Conservation (phyloP, 2,113 vertebrate species). For the Poeciliopsis retropinna region DNA sequence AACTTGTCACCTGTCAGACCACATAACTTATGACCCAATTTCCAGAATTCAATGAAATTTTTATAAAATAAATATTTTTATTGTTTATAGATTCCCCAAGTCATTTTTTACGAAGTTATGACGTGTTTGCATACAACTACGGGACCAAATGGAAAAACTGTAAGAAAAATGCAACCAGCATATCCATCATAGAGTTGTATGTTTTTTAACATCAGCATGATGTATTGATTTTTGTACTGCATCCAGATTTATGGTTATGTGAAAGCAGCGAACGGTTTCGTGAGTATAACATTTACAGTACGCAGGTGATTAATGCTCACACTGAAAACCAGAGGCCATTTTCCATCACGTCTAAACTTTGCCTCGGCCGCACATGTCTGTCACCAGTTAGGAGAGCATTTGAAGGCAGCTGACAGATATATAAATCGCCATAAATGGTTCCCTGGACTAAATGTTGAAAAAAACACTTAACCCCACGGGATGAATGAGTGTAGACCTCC, state of each 20-base stretch:
- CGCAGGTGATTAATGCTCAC: constrained; percentile 69
- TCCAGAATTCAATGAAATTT: constrained; percentile 30
- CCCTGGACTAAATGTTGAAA: constrained; percentile 66
- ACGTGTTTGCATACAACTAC: constrained; percentile 42
- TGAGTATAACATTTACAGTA: constrained; percentile 64
- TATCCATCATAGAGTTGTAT: constrained; percentile 58
- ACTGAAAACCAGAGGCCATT: constrained; percentile 64
- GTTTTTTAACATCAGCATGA: constrained; percentile 64
- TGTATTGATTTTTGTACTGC: constrained; percentile 56
- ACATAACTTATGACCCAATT: constrained; percentile 4
- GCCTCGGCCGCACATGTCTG: constrained; percentile 66
- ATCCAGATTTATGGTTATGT: constrained; percentile 59
- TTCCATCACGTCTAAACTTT: constrained; percentile 69
- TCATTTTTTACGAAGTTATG: constrained; percentile 32
- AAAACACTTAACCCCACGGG: constrained; percentile 61
- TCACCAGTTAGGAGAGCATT: constrained; percentile 66
- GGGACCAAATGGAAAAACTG: constrained; percentile 37
- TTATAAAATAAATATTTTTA: constrained; percentile 14
- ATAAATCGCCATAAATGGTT: constrained; percentile 70
- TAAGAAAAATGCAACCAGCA: constrained; percentile 30
- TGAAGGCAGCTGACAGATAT: constrained; percentile 63
- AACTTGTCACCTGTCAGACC: constrained; percentile 1
- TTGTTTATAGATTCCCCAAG: constrained; percentile 37
- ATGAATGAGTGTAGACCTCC: constrained; percentile 69
- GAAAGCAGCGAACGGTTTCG: constrained; percentile 60